Evolutionary conservation across 2,797 vertebrate genomes (phyloP).

Genomic region (Buphagus erythrorhynchus): DNA sequence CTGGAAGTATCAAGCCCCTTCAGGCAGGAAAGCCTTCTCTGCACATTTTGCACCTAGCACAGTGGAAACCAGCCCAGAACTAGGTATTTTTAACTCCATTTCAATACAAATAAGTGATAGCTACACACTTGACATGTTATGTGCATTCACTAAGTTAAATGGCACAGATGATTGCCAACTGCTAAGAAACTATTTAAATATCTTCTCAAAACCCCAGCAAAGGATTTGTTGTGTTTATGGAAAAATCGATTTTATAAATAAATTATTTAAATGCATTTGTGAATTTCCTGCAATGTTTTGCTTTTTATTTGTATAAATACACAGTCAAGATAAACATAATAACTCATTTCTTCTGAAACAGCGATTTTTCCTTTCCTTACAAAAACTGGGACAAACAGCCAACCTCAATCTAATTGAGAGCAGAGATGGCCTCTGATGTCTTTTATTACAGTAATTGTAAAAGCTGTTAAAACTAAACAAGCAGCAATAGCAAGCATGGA

Average conservation of each 20-base stretch:
- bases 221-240: neutral
- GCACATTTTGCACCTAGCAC: neutral
- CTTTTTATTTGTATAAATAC: neutral
- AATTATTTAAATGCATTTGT: neutral
- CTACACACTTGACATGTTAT: neutral
- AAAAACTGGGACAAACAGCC: neutral
- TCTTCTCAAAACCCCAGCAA: neutral
- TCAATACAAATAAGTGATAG: neutral
- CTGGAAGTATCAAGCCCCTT: neutral
- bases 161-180: neutral
- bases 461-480: conserved; percentile 35
- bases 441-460: neutral
- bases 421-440: neutral
- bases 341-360: neutral
- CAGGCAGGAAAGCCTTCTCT: neutral
- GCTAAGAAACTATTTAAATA: neutral
- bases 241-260: neutral
- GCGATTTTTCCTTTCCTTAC: neutral
- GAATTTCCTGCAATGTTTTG: neutral
- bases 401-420: conserved; percentile 10
- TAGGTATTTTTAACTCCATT: neutral
- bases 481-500: neutral
- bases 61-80: neutral
- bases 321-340: neutral
- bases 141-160: neutral